These are phyloP conservation scores for Diarsia dahlii DNA, from an alignment of 2,888 invertebrate genomes.

Conservation along the genomic window DNA sequence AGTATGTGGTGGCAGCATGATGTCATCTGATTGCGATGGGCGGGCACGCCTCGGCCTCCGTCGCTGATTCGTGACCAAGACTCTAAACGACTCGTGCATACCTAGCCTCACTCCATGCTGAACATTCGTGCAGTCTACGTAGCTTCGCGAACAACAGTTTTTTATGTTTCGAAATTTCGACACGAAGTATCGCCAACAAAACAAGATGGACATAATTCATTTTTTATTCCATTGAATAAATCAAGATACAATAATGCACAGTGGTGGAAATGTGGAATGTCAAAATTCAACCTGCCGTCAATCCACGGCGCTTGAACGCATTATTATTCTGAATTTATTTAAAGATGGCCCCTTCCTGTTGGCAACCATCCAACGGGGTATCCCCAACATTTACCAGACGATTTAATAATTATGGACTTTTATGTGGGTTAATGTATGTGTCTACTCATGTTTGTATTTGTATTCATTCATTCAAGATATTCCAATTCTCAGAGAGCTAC, in stretches of 20 bases:
- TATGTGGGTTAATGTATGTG: slow-evolving; percentile 80
- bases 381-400: slow-evolving; percentile 88
- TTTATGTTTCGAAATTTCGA: slow-evolving; percentile 57
- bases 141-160: slow-evolving; percentile 67
- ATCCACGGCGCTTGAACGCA: slow-evolving; percentile 74
- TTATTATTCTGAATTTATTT: slow-evolving; percentile 87
- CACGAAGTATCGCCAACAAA: slow-evolving; percentile 50
- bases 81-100: slow-evolving; percentile 79
- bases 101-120: slow-evolving; percentile 75
- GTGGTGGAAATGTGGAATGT: slow-evolving; percentile 62
- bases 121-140: slow-evolving; percentile 73
- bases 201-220: slow-evolving; percentile 1
- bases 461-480: slow-evolving; percentile 75
- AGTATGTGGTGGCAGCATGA: slow-evolving; percentile 76
- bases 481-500: slow-evolving; percentile 66
- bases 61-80: slow-evolving; percentile 79
- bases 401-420: slow-evolving; percentile 87
- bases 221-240: slow-evolving; percentile 37
- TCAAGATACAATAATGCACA: slow-evolving; percentile 41
- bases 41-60: slow-evolving; percentile 80
- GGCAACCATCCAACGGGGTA: slow-evolving; percentile 88
- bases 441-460: slow-evolving; percentile 74
- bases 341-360: slow-evolving; percentile 87
- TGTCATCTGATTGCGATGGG: slow-evolving; percentile 86
- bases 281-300: slow-evolving; percentile 71